Base-by-base conservation (phyloP, 2,888 invertebrate genomes). In the Anthrax anthrax region DNA sequence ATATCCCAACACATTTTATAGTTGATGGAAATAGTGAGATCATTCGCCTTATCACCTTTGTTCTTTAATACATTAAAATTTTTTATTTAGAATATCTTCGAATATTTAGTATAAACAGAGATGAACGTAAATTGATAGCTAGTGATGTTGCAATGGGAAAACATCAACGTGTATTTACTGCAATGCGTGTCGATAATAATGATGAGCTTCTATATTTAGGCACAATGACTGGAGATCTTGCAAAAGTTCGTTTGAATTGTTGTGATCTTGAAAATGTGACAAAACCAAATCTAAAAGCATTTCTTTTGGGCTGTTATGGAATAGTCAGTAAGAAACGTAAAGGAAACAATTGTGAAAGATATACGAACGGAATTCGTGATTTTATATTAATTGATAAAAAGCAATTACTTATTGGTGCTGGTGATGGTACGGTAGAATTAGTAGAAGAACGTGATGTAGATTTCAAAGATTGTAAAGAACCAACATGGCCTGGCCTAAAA, bases 121-220 rank as follows among this genome's bases (percentile, higher is more conserved):
- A 76, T 44, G 78, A 77, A 51, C 77, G 84, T 57, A 80, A 79
- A 54, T 70, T 91, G 1, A 71, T 75, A 43, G 80, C 81, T 1
- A 71, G 78, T 19, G 85, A 90, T 58, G 84, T 90, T 2, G 73
- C 78, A 37, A 70, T 88, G 54, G 85, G 87, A 27, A 87, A 86
- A 65, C 69, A 88, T 52, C 81, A 86, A 46, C 73, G 94, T 37
- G 74, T 74, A 43, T 80, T 91, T 19, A 76, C 80, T 29, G 85
- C 86, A 53, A 74, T 88, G 52, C 78, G 77, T 53, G 65, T 88
- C 46, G 81, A 78, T 56, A 70, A 70, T 5, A 73, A 77, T 37
- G 91, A 92, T 60, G 72, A 78, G 40, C 76, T 74, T 50, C 81
- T 84, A 41, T 88, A 81, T 62, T 85, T 91, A 54, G 94, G 94